These are phyloP conservation scores for Rhagonycha fulva DNA, from an alignment of 2,888 invertebrate genomes.

Conservation along the genomic window DNA sequence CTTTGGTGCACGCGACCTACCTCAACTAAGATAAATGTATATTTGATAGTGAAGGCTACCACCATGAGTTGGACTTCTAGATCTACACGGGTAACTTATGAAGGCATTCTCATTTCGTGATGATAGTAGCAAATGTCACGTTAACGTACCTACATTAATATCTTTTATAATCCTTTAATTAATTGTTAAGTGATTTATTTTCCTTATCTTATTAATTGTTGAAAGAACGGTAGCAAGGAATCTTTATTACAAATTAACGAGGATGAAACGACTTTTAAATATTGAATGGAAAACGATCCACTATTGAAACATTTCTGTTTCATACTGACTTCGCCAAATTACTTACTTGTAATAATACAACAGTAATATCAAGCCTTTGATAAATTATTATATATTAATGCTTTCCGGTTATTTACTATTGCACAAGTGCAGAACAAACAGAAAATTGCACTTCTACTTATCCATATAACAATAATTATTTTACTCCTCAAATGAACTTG, in stretches of 20 bases:
- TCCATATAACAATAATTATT: not conserved
- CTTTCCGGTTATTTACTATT: not conserved
- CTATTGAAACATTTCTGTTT: not conserved
- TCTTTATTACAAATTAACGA: not conserved
- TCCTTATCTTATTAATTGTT: not conserved
- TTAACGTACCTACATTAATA: constrained; percentile 33
- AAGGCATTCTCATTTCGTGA: constrained; percentile 38
- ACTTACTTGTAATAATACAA: not conserved
- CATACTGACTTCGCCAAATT: not conserved
- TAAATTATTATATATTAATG: not conserved
- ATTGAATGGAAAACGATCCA: not conserved
- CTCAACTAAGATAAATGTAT: constrained; percentile 45
- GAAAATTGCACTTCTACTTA: not conserved
- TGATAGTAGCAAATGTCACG: constrained; percentile 33
- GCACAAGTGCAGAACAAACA: not conserved
- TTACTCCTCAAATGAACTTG: not conserved
- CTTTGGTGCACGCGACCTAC: constrained; percentile 43
- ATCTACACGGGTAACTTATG: constrained; percentile 34
- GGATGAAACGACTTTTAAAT: not conserved
- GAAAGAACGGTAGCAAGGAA: not conserved
- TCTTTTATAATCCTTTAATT: constrained; percentile 28
- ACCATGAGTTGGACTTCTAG: constrained; percentile 42
- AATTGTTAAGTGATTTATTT: constrained; percentile 12
- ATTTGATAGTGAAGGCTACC: constrained; percentile 41
- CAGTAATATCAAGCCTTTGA: not conserved